Evolutionary conservation across 2,113 vertebrate species (phyloP).

Genomic region (Amia ocellicauda): DNA sequence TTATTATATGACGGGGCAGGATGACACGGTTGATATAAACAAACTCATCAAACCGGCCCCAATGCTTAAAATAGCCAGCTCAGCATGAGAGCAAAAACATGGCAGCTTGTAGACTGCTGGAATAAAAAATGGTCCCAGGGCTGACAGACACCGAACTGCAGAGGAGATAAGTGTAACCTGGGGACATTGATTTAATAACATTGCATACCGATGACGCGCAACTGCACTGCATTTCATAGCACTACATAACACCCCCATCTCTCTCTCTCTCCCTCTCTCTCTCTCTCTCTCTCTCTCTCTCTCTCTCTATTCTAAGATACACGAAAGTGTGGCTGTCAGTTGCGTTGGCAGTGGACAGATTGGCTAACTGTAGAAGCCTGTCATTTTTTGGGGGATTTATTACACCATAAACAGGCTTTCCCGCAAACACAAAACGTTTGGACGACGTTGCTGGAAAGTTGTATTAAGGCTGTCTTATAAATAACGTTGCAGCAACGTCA

Average conservation of each 20-base stretch:
- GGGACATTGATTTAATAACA: background rate
- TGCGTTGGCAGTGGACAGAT: too few relatives aligned
- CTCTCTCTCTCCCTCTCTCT: background rate
- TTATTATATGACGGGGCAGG: too few relatives aligned
- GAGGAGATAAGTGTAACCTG: background rate
- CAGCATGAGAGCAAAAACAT: slow-evolving; percentile 18
- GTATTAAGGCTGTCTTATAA: too few relatives aligned
- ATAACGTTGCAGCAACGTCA: too few relatives aligned
- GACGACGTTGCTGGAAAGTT: too few relatives aligned
- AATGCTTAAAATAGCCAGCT: slow-evolving; percentile 20
- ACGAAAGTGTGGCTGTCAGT: too few relatives aligned
- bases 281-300: background rate
- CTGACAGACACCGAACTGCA: slow-evolving; percentile 37
- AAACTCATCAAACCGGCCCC: background rate
- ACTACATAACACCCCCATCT: background rate
- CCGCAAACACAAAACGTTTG: too few relatives aligned
- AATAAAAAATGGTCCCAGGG: slow-evolving; percentile 16
- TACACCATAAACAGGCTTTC: too few relatives aligned
- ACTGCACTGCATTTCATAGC: background rate
- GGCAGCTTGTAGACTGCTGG: slow-evolving; percentile 25
- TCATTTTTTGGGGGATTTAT: too few relatives aligned
- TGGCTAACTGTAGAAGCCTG: too few relatives aligned
- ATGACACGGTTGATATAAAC: slow-evolving; percentile 18
- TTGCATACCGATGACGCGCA: too few relatives aligned
- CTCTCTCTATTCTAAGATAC: background rate